These are phyloP conservation scores for Epicauta chinensis DNA, from an alignment of 1,140 invertebrate genomes.

Conservation along the genomic window DNA sequence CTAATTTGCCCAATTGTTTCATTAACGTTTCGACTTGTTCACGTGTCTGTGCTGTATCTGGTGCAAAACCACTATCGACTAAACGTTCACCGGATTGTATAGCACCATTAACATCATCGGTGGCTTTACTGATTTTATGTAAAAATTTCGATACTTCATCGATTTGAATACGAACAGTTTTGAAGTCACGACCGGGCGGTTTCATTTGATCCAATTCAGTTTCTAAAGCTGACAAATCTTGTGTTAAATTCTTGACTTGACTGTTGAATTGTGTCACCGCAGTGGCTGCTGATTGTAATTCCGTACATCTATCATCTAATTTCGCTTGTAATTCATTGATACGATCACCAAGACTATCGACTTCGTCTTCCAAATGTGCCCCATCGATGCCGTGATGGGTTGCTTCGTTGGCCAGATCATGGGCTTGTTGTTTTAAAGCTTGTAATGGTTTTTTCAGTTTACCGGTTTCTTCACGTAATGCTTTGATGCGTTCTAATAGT, in stretches of 20 bases:
- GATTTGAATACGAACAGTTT: conserved; percentile 75
- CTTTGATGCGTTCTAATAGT: conserved; percentile 74
- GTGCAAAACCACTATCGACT: conserved; percentile 76
- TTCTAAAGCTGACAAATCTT: conserved; percentile 74
- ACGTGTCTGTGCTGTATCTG: conserved; percentile 69
- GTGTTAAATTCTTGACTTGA: conserved; percentile 68
- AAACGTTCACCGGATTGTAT: conserved; percentile 69
- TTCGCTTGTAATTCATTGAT: conserved; percentile 71
- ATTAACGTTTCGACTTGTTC: conserved; percentile 74
- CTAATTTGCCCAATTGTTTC: conserved; percentile 70
- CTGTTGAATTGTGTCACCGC: conserved; percentile 83
- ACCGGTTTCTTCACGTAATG: conserved; percentile 65
- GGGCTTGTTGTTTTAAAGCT: conserved; percentile 53
- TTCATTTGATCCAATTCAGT: conserved; percentile 78
- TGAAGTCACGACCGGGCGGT: conserved; percentile 79
- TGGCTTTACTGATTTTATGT: conserved; percentile 58
- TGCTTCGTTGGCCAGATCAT: conserved; percentile 67
- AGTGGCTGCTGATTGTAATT: conserved; percentile 80
- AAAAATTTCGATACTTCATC: conserved; percentile 69
- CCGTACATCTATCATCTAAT: conserved; percentile 70
- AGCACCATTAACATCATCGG: conserved; percentile 62
- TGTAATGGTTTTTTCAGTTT: conserved; percentile 73
- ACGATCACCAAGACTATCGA: conserved; percentile 69
- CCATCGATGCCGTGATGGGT: conserved; percentile 65
- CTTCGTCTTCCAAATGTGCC: conserved; percentile 67